Evolutionary conservation across 2,888 invertebrate genomes (phyloP).

Genomic region (Ochropleura plecta): DNA sequence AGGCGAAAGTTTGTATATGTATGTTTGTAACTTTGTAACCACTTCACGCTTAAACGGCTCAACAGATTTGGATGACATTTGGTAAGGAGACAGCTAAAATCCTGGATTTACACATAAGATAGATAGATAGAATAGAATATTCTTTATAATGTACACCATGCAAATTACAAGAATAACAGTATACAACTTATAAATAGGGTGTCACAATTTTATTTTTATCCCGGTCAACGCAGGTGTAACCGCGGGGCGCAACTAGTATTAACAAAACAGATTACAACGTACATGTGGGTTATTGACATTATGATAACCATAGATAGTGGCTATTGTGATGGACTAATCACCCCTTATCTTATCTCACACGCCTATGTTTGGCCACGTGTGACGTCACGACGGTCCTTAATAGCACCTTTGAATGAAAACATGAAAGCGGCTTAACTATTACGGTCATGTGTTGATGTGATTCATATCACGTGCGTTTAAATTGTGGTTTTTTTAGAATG

Average conservation of each 20-base stretch:
- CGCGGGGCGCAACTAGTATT: neutral
- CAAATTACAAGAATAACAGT: too few species aligned
- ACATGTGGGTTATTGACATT: slow-evolving; percentile 38
- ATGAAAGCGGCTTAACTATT: slow-evolving; percentile 31
- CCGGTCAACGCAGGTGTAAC: neutral
- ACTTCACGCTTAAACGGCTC: too few species aligned
- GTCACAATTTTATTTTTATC: too few species aligned
- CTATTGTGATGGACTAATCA: slow-evolving; percentile 48
- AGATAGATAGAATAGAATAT: too few species aligned
- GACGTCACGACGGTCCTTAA: slow-evolving; percentile 42
- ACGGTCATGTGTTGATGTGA: slow-evolving; percentile 2
- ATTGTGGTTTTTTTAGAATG: slow-evolving; percentile 6
- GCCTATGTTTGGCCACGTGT: slow-evolving; percentile 29
- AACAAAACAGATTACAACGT: slow-evolving; percentile 25
- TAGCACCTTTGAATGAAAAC: slow-evolving; percentile 31
- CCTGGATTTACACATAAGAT: too few species aligned
- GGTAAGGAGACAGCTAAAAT: too few species aligned
- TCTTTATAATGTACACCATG: too few species aligned
- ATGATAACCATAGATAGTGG: slow-evolving; percentile 40
- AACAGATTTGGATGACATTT: too few species aligned
- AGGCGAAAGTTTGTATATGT: too few species aligned
- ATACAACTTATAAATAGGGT: too few species aligned
- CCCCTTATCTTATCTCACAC: slow-evolving; percentile 47
- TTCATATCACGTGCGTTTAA: neutral
- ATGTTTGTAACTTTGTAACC: too few species aligned